phyloP scores from a whole-genome alignment of 2,797 vertebrate species.

The Chelidonichthys spinosus region DNA sequence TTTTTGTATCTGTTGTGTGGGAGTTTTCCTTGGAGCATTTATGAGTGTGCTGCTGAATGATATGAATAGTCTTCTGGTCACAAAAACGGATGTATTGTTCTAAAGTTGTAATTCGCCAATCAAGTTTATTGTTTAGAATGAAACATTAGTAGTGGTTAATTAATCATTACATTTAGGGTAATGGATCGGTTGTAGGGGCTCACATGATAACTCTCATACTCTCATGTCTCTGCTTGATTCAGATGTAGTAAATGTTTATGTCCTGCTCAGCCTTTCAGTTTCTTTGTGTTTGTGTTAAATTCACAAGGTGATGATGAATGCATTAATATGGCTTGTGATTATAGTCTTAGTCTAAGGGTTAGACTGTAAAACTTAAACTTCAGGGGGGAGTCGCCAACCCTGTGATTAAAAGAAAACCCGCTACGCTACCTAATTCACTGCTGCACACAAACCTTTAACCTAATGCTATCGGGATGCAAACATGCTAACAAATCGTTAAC shows the following conservation, averaged over 20 bases:
- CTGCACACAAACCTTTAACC: no score
- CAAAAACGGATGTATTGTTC: not conserved
- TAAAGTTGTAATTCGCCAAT: not conserved
- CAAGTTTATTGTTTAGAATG: not conserved
- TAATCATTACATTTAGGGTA: not conserved
- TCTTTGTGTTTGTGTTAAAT: not conserved
- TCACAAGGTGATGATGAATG: not conserved
- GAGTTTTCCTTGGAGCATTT: conserved; percentile 41
- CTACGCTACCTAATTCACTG: no score
- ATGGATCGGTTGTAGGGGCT: not conserved
- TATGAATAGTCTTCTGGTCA: conserved; percentile 19
- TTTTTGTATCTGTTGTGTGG: conserved; percentile 14
- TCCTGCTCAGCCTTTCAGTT: not conserved
- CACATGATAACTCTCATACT: not conserved
- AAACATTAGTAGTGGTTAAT: not conserved
- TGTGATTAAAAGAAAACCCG: no score
- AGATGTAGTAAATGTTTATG: not conserved
- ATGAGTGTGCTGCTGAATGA: not conserved
- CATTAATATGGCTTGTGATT: not conserved
- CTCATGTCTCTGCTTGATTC: not conserved
- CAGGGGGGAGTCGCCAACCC: no score
- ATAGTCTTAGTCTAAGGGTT: not conserved
- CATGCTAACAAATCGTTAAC: no score
- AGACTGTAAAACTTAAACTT: no score
- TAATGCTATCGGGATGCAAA: no score